Conservation (phyloP, 2,888 invertebrate species). For the Aleiodes testaceus region DNA sequence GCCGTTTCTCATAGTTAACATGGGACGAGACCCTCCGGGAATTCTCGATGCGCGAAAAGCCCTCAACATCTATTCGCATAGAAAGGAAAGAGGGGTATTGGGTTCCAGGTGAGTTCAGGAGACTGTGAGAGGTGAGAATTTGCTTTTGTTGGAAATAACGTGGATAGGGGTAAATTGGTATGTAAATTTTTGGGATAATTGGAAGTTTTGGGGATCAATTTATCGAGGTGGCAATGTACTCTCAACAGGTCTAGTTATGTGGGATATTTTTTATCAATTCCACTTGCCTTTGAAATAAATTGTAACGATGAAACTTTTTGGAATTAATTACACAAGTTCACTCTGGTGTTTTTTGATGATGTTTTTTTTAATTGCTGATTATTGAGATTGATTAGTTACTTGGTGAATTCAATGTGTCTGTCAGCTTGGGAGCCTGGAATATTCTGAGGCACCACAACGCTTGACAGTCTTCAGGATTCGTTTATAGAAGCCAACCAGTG, state of each 20-base stretch:
- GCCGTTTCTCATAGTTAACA: slow-evolving; percentile 28
- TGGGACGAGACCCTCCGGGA: slow-evolving; percentile 26
- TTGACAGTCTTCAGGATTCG: slow-evolving; percentile 69
- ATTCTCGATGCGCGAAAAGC: slow-evolving; percentile 22
- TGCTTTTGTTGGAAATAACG: slow-evolving; percentile 16
- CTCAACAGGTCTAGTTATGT: slow-evolving; percentile 10
- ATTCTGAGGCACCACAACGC: slow-evolving; percentile 61
- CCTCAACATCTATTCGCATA: slow-evolving; percentile 23
- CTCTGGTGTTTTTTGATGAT: slow-evolving; percentile 2
- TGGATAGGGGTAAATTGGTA: neutral
- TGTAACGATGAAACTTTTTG: neutral
- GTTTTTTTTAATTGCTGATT: neutral
- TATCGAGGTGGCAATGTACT: neutral
- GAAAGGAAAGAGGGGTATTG: neutral
- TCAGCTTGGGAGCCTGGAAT: slow-evolving; percentile 57
- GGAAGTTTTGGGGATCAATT: slow-evolving; percentile 4
- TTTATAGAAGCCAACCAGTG: slow-evolving; percentile 67
- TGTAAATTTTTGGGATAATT: neutral
- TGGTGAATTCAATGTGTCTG: neutral
- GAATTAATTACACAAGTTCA: neutral
- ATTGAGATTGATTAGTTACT: neutral
- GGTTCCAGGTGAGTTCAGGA: slow-evolving; percentile 22
- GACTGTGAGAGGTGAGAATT: neutral
- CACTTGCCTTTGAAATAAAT: slow-evolving; percentile 25
- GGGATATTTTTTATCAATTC: neutral